phyloP scores from a whole-genome alignment of 1,140 invertebrate genomes.

The Zaprionus africanus region DNA sequence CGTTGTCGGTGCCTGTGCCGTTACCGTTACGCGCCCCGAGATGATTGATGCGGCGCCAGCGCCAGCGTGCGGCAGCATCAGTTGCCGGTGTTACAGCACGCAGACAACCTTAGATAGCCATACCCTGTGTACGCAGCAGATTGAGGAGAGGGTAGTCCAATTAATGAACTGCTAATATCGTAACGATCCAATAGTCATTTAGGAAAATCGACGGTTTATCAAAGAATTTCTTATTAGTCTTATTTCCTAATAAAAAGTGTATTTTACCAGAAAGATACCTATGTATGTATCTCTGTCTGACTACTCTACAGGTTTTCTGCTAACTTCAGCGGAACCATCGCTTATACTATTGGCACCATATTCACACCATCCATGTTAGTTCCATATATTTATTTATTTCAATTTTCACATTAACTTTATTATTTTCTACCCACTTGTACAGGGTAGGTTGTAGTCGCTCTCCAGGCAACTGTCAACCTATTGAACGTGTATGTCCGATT shows the following conservation, averaged over 20 bases:
- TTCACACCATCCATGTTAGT: too few relatives aligned
- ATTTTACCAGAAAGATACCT: too few relatives aligned
- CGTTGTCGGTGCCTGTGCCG: constrained; percentile 10
- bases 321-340: too few relatives aligned
- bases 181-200: not conserved
- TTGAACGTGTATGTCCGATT: constrained; percentile 8
- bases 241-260: too few relatives aligned
- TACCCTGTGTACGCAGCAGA: not conserved
- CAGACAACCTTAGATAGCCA: constrained; percentile 6
- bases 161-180: not conserved
- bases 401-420: not conserved
- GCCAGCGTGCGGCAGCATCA: constrained; percentile 43
- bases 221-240: not conserved
- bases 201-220: not conserved
- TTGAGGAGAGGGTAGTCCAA: not conserved
- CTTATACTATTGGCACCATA: too few relatives aligned
- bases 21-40: constrained; percentile 27
- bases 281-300: too few relatives aligned
- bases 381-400: not conserved
- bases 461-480: too few relatives aligned
- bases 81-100: constrained; percentile 24
- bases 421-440: not conserved
- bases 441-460: constrained; percentile 2
- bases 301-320: too few relatives aligned
- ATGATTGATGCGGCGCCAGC: constrained; percentile 51